phyloP scores from a whole-genome alignment of 2,797 vertebrate genomes.

The Corythornis leucogaster region DNA sequence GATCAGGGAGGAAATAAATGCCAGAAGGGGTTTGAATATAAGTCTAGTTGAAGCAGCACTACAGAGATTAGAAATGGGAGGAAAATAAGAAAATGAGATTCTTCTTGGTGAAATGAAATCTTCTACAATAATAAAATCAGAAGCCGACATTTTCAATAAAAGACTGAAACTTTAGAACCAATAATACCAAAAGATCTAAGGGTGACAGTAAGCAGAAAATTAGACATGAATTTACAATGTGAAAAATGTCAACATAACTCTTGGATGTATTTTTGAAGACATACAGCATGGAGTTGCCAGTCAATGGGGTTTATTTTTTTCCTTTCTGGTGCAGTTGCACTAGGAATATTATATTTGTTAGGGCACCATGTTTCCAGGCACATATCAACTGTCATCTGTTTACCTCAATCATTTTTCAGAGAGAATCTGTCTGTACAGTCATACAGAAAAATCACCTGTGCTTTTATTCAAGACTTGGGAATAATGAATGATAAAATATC shows the following conservation, averaged over 20 bases:
- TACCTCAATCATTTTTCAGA: not conserved
- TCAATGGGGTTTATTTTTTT: not conserved
- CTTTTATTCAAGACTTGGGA: not conserved
- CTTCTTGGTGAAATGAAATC: constrained; percentile 29
- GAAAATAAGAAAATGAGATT: constrained; percentile 33
- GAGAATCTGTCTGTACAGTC: not conserved
- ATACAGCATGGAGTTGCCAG: not conserved
- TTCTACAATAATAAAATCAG: constrained; percentile 5
- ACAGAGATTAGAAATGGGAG: constrained; percentile 18
- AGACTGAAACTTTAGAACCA: not conserved
- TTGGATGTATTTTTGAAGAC: not conserved
- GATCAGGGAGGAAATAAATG: constrained; percentile 44
- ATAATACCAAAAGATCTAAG: not conserved
- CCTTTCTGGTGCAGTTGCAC: not conserved
- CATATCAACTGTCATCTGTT: not conserved
- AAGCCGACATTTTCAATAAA: not conserved
- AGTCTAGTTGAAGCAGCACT: constrained; percentile 31
- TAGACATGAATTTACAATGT: not conserved
- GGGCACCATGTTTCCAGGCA: not conserved
- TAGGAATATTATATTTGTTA: not conserved
- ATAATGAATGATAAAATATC: not conserved
- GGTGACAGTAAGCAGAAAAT: not conserved
- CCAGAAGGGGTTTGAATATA: constrained; percentile 40
- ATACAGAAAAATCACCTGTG: not conserved
- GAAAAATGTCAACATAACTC: not conserved